These are phyloP conservation scores for Microplitis deprimator DNA, from an alignment of 2,888 invertebrate genomes.

Conservation along the genomic window DNA sequence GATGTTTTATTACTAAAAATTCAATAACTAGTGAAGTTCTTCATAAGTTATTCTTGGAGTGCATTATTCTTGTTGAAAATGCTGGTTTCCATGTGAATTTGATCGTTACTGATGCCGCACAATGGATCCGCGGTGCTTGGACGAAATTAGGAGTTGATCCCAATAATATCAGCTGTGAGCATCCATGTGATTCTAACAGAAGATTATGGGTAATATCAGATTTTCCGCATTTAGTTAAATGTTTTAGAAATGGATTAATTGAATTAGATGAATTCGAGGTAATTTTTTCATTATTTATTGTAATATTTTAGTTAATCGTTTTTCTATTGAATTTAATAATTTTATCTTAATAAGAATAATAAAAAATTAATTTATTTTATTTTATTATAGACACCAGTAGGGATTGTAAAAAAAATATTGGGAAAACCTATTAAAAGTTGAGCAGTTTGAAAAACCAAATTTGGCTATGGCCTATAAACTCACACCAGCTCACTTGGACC, in stretches of 20 bases:
- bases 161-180: slow-evolving; percentile 9
- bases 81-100: slow-evolving; percentile 1
- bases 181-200: slow-evolving; percentile 6
- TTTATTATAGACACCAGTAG: no score
- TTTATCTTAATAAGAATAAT: no score
- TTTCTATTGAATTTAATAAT: no score
- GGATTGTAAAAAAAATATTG: no score
- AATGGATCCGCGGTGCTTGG: slow-evolving; percentile 1
- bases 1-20: slow-evolving; percentile 7
- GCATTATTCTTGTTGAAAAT: slow-evolving; percentile 10
- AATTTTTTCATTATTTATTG: slow-evolving; percentile 6
- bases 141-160: neutral
- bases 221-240: slow-evolving; percentile 2
- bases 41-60: slow-evolving; percentile 6
- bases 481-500: slow-evolving; percentile 1
- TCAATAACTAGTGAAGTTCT: slow-evolving; percentile 1
- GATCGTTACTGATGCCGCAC: slow-evolving; percentile 6
- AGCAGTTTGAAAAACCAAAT: slow-evolving; percentile 11
- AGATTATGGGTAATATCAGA: neutral
- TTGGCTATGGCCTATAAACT: slow-evolving; percentile 10
- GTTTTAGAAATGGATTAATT: slow-evolving; percentile 7
- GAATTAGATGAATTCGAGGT: neutral
- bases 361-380: no score
- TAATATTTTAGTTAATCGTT: no score
- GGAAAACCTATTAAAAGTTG: neutral